Conservation (phyloP, 2,113 vertebrate species). For the Aptenodytes forsteri region DNA sequence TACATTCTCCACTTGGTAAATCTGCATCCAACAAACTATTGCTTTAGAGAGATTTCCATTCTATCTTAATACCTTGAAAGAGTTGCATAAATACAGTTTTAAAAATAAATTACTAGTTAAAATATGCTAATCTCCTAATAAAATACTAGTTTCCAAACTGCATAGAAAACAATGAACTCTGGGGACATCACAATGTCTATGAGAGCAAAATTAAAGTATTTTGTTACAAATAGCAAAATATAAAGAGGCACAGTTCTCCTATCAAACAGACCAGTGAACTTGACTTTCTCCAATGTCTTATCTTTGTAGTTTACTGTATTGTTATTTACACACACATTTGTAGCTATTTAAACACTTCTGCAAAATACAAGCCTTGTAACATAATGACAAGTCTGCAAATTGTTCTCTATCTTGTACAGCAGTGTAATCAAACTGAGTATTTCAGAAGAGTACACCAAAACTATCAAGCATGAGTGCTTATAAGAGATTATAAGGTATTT, state of each 20-base stretch:
- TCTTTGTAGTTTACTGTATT: not conserved
- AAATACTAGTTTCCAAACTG: not conserved
- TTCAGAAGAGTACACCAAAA: not conserved
- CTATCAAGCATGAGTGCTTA: not conserved
- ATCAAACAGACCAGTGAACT: not conserved
- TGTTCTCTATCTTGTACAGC: not conserved
- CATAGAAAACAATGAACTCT: not conserved
- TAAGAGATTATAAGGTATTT: not conserved
- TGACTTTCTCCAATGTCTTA: not conserved
- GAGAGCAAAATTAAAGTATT: not conserved
- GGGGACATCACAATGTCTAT: not conserved
- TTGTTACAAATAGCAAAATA: not conserved
- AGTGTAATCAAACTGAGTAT: not conserved
- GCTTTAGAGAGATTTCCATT: constrained; percentile 63
- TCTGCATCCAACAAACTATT: constrained; percentile 72
- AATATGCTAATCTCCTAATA: not conserved
- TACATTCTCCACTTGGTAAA: constrained; percentile 82
- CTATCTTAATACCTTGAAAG: constrained; percentile 36
- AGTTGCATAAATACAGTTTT: constrained; percentile 41
- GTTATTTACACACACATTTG: not conserved
- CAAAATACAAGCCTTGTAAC: not conserved
- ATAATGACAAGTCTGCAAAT: not conserved
- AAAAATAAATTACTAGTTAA: constrained; percentile 1
- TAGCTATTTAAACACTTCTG: not conserved
- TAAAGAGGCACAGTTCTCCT: not conserved